Evolutionary conservation across 2,888 invertebrate species (phyloP).

Genomic region (Phalangium opilio): DNA sequence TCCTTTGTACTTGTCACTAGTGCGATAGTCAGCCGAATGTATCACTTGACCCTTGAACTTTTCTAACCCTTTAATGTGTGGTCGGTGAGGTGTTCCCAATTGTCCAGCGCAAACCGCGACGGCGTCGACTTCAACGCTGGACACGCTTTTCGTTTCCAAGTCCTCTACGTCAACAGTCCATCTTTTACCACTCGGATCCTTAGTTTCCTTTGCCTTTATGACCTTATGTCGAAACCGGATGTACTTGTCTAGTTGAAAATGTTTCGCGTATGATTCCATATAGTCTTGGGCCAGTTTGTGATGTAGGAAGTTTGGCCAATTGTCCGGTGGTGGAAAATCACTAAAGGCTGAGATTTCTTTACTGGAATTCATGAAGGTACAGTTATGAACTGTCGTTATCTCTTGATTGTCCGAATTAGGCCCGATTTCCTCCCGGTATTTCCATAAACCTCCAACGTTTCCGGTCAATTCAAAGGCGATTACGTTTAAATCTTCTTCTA

Average conservation of each 20-base stretch:
- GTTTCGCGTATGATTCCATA: constrained; percentile 27
- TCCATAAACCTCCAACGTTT: constrained; percentile 30
- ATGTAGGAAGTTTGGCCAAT: constrained; percentile 30
- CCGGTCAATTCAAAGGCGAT: constrained; percentile 29
- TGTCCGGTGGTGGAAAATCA: constrained; percentile 29
- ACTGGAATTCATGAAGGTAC: constrained; percentile 30
- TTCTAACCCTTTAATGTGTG: constrained; percentile 30
- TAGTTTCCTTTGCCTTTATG: constrained; percentile 9
- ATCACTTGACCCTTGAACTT: constrained; percentile 19
- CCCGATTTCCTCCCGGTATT: constrained; percentile 19
- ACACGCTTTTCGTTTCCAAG: too few relatives aligned
- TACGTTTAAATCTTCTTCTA: constrained; percentile 29
- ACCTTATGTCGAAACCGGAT: constrained; percentile 27
- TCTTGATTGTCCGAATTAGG: constrained; percentile 16
- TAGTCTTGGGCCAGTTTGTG: constrained; percentile 30
- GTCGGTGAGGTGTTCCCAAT: constrained; percentile 30
- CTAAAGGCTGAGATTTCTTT: constrained; percentile 32
- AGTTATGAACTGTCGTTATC: constrained; percentile 28
- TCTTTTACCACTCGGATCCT: too few relatives aligned
- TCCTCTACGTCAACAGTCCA: too few relatives aligned
- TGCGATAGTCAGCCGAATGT: too few relatives aligned
- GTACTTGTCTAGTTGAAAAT: constrained; percentile 25
- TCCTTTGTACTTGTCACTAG: constrained; percentile 8
- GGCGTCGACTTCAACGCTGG: constrained; percentile 25
- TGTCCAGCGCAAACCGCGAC: constrained; percentile 36